Evolutionary conservation across 1,140 invertebrate species (phyloP), one percentile per base, ranked within the genome.

Genomic region (Uloborus diversus): DNA sequence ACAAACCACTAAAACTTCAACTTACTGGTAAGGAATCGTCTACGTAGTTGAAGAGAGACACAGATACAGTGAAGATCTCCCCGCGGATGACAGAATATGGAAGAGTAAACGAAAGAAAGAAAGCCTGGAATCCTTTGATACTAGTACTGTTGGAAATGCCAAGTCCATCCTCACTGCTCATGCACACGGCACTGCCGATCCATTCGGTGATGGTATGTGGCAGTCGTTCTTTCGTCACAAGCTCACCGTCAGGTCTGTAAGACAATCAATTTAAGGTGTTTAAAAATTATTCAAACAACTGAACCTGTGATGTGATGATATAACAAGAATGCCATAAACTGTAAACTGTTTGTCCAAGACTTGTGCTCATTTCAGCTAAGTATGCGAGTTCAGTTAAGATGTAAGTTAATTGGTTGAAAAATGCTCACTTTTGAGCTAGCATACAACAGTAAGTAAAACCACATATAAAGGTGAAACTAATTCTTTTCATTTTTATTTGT

Each of bases 141-240:
- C 89, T 85, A 1, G 87, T 86, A 7, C 87, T 87, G 11, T 86
- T 83, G 4, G 90, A 88, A 30, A 93, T 88, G 25, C 91, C 92
- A 2, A 94, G 85, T 7, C 92, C 93, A 65, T 87, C 87, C 13
- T 87, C 85, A 9, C 88, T 85, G 70, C 90, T 91, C 35, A 93
- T 87, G 81, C 93, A 93, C 42, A 93, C 88, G 2, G 92, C 91
- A 37, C 90, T 90, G 0, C 90, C 91, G 5, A 92, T 86, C 93
- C 93, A 94, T 62, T 90, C 89, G 3, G 93, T 94, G 42, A 94
- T 93, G 0, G 92, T 90, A 83, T 94, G 91, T 1, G 93, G 93
- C 32, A 92, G 85, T 28, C 86, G 86, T 27, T 89, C 85, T 37
- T 88, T 86, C 49, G 90, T 75, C 28, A 86, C 84, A 27, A 85